Conservation (phyloP, 92 coral and sea anemone species). For the Zoanthus sansibaricus region DNA sequence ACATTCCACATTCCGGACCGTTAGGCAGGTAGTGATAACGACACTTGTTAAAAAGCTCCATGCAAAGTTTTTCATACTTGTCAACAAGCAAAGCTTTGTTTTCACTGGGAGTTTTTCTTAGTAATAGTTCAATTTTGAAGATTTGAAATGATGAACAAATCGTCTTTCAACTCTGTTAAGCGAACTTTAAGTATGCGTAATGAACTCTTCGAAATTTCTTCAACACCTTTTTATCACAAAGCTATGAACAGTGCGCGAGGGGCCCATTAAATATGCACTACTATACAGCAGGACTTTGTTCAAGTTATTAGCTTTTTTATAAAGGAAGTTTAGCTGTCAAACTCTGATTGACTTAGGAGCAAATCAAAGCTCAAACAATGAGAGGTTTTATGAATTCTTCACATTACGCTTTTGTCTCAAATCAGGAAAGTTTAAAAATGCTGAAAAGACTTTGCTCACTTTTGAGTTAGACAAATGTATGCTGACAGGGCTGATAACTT, state of each 20-base stretch:
- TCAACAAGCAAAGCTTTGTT: neutral
- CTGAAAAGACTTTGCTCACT: no score
- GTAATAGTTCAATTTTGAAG: neutral
- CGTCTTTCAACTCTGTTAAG: neutral
- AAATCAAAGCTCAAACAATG: slow-evolving; percentile 29
- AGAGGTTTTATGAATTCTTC: slow-evolving; percentile 1
- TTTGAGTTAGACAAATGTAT: neutral
- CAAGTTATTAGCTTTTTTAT: slow-evolving; percentile 39
- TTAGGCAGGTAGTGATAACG: slow-evolving; percentile 22
- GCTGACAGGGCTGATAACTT: no score
- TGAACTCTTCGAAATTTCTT: neutral
- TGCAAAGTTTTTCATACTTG: slow-evolving; percentile 21
- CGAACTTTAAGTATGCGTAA: neutral
- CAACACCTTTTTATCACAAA: neutral
- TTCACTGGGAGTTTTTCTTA: neutral
- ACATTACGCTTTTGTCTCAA: neutral
- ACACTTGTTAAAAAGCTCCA: slow-evolving; percentile 1
- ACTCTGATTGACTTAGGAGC: slow-evolving; percentile 35
- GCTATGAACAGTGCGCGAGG: neutral
- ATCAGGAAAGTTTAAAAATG: neutral
- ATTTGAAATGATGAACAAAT: neutral
- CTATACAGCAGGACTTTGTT: slow-evolving; percentile 28
- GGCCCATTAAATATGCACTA: slow-evolving; percentile 16
- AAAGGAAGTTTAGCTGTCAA: slow-evolving; percentile 49
- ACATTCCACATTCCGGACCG: slow-evolving; percentile 26